Percentiles rank a stretch among this genome's conserved stretches.
These are phyloP conservation scores for Thereva nobilitata DNA, from an alignment of 2,888 invertebrate genomes.

Conservation along the genomic window DNA sequence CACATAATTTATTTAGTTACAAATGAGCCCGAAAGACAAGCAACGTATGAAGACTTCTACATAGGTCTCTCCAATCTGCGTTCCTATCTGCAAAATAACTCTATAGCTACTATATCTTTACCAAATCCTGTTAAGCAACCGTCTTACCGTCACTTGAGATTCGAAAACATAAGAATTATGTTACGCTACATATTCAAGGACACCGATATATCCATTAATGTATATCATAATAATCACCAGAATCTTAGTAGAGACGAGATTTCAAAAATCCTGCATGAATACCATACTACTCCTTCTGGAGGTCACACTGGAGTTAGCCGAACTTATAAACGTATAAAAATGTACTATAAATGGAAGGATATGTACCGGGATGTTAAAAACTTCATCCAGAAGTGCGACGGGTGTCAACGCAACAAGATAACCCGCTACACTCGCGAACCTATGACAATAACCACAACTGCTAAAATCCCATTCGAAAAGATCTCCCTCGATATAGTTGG, in stretches of 20 bases:
- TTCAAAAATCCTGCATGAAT: background rate
- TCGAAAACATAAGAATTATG: background rate
- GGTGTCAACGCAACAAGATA: conserved; percentile 43
- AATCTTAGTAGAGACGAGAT: background rate
- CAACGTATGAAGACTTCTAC: background rate
- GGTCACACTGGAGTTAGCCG: background rate
- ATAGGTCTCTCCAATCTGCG: background rate
- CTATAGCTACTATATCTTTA: background rate
- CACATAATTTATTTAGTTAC: too few species aligned
- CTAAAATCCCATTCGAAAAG: conserved; percentile 40
- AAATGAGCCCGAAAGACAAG: background rate
- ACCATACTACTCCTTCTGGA: conserved; percentile 6
- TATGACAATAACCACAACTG: conserved; percentile 47
- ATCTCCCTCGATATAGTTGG: too few species aligned
- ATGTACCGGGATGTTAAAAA: conserved; percentile 49
- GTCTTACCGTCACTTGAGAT: background rate
- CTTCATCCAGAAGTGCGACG: conserved; percentile 46
- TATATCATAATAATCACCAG: background rate
- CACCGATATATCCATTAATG: background rate
- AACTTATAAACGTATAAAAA: conserved; percentile 42
- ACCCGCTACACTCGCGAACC: conserved; percentile 34
- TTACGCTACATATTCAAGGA: conserved; percentile 4
- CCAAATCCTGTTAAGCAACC: background rate
- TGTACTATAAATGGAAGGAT: conserved; percentile 47
- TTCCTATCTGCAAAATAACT: background rate